Conservation (phyloP, 2,113 vertebrate species). For the Aegotheles bennettii region DNA sequence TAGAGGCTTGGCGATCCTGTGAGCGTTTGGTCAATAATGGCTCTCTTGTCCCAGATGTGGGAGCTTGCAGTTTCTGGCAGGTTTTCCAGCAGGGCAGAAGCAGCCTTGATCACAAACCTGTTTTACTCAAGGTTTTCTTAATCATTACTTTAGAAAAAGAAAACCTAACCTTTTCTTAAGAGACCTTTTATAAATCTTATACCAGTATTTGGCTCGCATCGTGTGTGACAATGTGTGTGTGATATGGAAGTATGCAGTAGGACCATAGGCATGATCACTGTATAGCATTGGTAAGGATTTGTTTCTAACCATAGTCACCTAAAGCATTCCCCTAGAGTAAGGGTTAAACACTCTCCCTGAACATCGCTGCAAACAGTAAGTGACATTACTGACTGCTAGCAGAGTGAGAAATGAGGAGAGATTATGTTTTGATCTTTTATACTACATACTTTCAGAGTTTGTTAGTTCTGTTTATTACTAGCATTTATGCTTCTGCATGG, state of each 20-base stretch:
- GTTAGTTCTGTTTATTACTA: neutral
- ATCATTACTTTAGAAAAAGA: neutral
- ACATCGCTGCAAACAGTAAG: neutral
- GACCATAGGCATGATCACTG: neutral
- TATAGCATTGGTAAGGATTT: neutral
- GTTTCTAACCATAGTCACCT: neutral
- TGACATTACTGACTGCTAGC: neutral
- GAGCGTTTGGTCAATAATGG: neutral
- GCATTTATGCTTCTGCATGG: neutral
- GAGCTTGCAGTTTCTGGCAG: neutral
- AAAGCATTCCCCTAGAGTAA: neutral
- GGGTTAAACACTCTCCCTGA: neutral
- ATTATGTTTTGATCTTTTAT: neutral
- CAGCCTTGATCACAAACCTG: neutral
- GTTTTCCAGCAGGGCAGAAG: neutral
- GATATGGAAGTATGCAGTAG: neutral
- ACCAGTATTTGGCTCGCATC: neutral
- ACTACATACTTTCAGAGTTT: neutral
- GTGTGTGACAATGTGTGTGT: neutral
- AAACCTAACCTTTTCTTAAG: neutral
- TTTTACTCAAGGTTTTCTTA: neutral
- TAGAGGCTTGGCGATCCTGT: neutral
- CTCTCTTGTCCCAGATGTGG: neutral
- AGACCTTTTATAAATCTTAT: neutral
- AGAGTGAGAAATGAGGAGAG: neutral